Evolutionary conservation across 1,140 invertebrate species (phyloP), one percentile per base, ranked within the genome.

Genomic region (Calephelis virginiensis): DNA sequence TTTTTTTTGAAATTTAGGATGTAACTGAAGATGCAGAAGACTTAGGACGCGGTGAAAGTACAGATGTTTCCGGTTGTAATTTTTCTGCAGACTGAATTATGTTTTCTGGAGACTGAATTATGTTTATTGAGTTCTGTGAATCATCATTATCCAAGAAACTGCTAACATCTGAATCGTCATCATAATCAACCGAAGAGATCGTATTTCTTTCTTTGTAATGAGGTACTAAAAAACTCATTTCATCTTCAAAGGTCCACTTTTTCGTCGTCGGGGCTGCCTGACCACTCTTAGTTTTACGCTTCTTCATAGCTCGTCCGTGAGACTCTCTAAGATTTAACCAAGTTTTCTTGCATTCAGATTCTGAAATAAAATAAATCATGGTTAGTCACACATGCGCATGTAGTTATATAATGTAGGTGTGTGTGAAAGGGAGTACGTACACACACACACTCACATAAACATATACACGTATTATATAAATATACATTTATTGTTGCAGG

Each of bases 291-390:
- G 70, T 76, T 68, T 72, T 69, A 63, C 62, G 62, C 9, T 72
- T 74, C 61, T 70, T 68, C 11, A 76, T 65, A 67, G 75, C 62
- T 60, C 70, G 56, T 63, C 67, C 48, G 62, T 74, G 66, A 38
- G 62, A 46, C 50, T 74, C 72, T 64, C 68, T 70, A 67, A 72
- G 64, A 63, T 70, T 76, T 37, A 62, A 14, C 72, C 71, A 74
- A 38, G 65, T 72, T 75, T 74, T 77, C 77, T 74, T 73, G 77
- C 74, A 73, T 64, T 73, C 64, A 66, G 69, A 65, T 71, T 67
- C 74, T 76, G 69, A 73, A 75, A 75, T 61, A 70, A 70, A 77
- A 68, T 66, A 76, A 73, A 74, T 63, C 46, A 63, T 48, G 62
- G 62, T 63, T 5, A 63, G 48, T 13, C 17, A 63, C 8, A 47